Evolutionary conservation across 2,113 vertebrate genomes (phyloP).

Genomic region (Siphamia tubifer): DNA sequence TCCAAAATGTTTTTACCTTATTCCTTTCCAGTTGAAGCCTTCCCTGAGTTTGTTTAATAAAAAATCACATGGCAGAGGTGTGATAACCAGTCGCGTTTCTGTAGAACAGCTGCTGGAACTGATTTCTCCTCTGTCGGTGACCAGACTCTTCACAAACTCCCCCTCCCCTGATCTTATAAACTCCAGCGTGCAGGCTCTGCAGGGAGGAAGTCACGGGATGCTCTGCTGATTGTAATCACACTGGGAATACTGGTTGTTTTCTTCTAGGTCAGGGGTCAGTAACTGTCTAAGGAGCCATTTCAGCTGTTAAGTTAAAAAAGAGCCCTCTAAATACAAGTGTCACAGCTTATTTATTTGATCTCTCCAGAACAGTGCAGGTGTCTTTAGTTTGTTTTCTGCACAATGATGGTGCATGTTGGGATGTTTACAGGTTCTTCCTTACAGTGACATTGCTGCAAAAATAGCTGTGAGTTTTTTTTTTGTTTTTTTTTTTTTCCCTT

Average conservation of each 20-base stretch:
- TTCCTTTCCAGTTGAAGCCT: conserved; percentile 9
- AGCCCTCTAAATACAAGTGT: no score
- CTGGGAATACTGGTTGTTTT: neutral
- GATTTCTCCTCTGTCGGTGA: conserved; percentile 21
- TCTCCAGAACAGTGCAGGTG: no score
- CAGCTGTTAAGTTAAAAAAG: no score
- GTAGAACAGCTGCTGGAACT: neutral
- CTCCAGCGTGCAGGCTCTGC: neutral
- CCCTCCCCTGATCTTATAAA: conserved; percentile 6
- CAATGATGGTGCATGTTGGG: no score
- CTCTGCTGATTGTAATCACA: conserved; percentile 2
- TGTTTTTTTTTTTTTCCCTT: no score
- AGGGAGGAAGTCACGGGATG: conserved; percentile 17
- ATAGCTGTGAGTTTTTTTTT: no score
- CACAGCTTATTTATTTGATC: no score
- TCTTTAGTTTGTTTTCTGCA: no score
- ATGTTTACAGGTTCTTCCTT: no score
- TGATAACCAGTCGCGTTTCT: neutral
- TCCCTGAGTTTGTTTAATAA: neutral
- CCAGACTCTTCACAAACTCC: conserved; percentile 11
- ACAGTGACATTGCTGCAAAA: no score
- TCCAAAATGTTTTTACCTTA: conserved; percentile 35
- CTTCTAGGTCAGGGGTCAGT: no score
- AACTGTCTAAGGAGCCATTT: no score
- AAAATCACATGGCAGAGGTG: conserved; percentile 47